Evolutionary conservation across 1,140 invertebrate genomes (phyloP), one percentile per base, ranked within the genome.

Genomic region (Pollicipes pollicipes): DNA sequence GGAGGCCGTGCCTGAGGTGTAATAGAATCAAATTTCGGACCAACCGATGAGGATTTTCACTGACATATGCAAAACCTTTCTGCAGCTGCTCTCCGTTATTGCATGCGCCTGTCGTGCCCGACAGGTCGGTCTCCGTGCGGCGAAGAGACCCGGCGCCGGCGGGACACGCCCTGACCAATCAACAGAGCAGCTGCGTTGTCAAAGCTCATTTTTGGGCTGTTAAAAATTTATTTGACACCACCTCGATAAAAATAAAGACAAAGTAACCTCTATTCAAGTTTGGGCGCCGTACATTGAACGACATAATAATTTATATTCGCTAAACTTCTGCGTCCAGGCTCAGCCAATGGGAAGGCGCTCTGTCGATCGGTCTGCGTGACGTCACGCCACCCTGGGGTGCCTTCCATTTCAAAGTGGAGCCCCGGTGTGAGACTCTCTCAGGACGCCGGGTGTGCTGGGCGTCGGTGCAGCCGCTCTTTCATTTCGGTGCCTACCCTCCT

Each of bases 371-470:
- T 21, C 13, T 58, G 2, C 21, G 45, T 58, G 45, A 58, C 45
- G 45, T 58, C 45, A 58, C 45, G 17, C 13, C 17, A 21, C 45
- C 45, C 13, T 10, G 24, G 45, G 45, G 45, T 58, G 45, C 45
- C 45, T 58, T 58, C 45, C 45, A 58, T 58, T 58, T 58, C 45
- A 58, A 58, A 58, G 45, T 58, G 45, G 45, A n/a, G n/a, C 45
- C 10, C 6, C 45, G 17, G 45, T 24, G 45, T 6, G 45, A 58
- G 45, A 58, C 10, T 21, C 45, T 10, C 45, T 58, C 45, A 3
- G 45, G 21, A 10, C 45, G 45, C 17, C 45, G 45, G 2, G 45
- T 58, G 17, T 21, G 24, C 13, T 58, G 45, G 45, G 24, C 45
- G 45, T 58, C 45, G 13, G 45, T 21, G 13, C 10, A 58, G 45